Conservation (phyloP, 2,113 vertebrate genomes). For the Nettapus auritus region DNA sequence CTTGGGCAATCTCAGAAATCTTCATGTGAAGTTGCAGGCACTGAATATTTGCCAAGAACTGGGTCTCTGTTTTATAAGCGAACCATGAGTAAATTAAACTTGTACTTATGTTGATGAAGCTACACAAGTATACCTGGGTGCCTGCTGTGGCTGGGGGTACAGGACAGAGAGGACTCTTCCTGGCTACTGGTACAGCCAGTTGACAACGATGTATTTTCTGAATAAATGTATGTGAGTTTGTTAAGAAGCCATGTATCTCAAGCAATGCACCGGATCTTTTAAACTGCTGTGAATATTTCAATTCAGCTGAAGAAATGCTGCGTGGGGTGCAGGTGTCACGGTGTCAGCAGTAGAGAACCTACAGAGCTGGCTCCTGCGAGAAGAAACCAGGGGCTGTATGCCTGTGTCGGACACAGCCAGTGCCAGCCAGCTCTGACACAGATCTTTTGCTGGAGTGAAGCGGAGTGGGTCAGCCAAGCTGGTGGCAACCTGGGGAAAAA, state of each 20-base stretch:
- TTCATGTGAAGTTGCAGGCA: neutral
- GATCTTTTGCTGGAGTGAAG: neutral
- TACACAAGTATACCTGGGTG: neutral
- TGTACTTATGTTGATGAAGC: neutral
- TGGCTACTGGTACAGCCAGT: too few relatives aligned
- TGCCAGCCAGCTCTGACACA: neutral
- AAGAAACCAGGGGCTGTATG: neutral
- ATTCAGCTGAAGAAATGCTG: neutral
- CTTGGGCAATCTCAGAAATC: neutral
- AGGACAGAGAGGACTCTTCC: neutral
- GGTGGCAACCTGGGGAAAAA: too few relatives aligned
- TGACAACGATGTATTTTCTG: neutral
- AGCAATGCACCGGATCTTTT: neutral
- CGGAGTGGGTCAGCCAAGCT: neutral
- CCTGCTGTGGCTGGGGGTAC: rapidly evolving
- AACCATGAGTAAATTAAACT: neutral
- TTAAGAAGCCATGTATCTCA: neutral
- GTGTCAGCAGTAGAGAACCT: neutral
- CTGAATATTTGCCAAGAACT: neutral
- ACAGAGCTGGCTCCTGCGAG: too few relatives aligned
- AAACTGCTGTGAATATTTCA: neutral
- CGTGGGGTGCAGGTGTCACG: neutral
- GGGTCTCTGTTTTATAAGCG: neutral
- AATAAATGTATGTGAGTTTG: neutral
- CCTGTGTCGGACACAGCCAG: neutral